Base-by-base conservation (phyloP, 2,888 invertebrate species). In the Philonicus albiceps region DNA sequence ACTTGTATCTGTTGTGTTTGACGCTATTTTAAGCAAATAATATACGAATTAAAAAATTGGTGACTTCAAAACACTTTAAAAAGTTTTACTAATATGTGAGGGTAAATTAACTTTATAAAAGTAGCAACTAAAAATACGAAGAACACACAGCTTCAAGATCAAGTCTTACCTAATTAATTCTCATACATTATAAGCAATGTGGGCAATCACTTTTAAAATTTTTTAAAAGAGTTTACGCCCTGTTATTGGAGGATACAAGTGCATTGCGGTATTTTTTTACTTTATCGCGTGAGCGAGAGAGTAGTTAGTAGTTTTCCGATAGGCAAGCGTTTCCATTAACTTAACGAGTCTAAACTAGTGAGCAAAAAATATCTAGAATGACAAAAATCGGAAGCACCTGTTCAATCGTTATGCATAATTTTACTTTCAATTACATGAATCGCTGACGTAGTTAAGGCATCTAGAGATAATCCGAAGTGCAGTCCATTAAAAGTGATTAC, bases 401-500 rank as follows among this genome's bases (percentile, higher is more conserved):
- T 84, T 72, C 73, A 84, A 43, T 43, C 72, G 73, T 78, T 78
- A 43, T 27, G 22, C 78, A 22, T 84, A 34, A 73, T 73, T 84
- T 84, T 73, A 73, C 84, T 43, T 84, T 73, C 84, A 81, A 84
- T 84, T 84, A 84, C 84, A 84, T 73, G 55, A 43, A 19, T 11
- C 84, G 40, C 37, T 84, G 84, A 84, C 84, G 84, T 84, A 72
- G 73, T 43, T 43, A 72, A 22, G 27, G 43, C 73, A 73, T 73
- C 73, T 16, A 37, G 40, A 64, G 84, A 84, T 84, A 84, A 73
- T 84, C 30, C 72, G n/a, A 19, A 84, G 73, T 84, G 84, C 73
- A 73, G 73, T 84, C 84, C 84, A 84, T 84, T 84, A 73, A 43
- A 22, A 7, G 49, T 49, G 43, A 72, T 73, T 43, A 73, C 84